These are phyloP conservation scores for Melanotaenia duboulayi DNA, from an alignment of 2,113 vertebrate genomes.

Conservation along the genomic window DNA sequence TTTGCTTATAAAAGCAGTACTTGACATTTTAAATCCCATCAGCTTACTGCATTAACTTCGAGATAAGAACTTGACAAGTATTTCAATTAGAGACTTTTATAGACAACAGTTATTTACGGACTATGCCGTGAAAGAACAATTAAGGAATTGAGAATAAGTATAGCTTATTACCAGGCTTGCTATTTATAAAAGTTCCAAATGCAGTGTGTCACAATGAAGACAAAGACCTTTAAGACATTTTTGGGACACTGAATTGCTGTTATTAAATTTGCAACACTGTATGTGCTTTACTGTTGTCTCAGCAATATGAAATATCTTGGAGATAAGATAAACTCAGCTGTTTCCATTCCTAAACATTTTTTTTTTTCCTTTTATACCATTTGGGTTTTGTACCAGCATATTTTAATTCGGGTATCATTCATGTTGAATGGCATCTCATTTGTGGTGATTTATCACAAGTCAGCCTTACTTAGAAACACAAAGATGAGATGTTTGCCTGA, in stretches of 20 bases:
- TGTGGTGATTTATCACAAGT: conserved; percentile 55
- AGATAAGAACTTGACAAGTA: conserved; percentile 34
- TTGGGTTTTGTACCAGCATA: conserved; percentile 29
- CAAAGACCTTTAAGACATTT: conserved; percentile 37
- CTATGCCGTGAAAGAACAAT: neutral
- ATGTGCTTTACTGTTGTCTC: conserved; percentile 47
- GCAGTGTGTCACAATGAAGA: neutral
- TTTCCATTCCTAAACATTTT: conserved; percentile 36
- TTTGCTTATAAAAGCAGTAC: conserved; percentile 46
- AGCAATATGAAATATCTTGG: conserved; percentile 6
- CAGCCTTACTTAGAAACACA: conserved; percentile 51
- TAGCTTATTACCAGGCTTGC: neutral
- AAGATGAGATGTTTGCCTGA: conserved; percentile 17
- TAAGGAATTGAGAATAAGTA: neutral
- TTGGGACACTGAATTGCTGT: conserved; percentile 17
- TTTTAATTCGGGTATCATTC: conserved; percentile 62
- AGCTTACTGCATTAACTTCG: conserved; percentile 6
- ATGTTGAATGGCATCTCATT: conserved; percentile 68
- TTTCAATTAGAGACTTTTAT: neutral
- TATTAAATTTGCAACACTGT: conserved; percentile 12
- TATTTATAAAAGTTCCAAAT: conserved; percentile 31
- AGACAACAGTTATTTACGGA: conserved; percentile 5
- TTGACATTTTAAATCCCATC: conserved; percentile 43
- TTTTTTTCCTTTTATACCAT: conserved; percentile 7
- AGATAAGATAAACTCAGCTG: conserved; percentile 7